phyloP scores from a whole-genome alignment of 2,797 vertebrate species.

The Scleropages formosus region DNA sequence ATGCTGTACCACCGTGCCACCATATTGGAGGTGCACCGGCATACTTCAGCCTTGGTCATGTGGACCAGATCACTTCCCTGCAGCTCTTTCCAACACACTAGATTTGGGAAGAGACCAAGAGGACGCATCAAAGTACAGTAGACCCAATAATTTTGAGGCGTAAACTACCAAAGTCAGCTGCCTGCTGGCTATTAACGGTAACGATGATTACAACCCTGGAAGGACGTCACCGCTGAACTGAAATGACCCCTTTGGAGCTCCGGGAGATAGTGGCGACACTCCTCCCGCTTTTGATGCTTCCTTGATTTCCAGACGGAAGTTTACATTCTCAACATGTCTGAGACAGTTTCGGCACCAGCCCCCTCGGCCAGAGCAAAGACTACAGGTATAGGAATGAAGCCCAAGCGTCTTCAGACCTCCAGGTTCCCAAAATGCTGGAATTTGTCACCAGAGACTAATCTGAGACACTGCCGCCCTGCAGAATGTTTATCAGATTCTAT shows the following conservation, averaged over 20 bases:
- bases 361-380: not conserved
- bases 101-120: slow-evolving; percentile 6
- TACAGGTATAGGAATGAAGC: not conserved
- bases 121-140: not conserved
- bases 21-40: no score
- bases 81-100: not conserved
- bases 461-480: no score
- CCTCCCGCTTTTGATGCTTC: not conserved
- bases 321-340: not conserved
- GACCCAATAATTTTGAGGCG: not conserved
- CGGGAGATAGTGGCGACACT: not conserved
- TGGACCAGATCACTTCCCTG: not conserved
- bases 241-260: not conserved
- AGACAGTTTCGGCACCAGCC: not conserved
- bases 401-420: not conserved
- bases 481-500: no score
- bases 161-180: not conserved
- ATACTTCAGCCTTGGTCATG: no score
- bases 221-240: not conserved
- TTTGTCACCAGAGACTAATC: not conserved
- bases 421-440: not conserved
- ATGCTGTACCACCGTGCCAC: no score
- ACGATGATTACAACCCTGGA: slow-evolving; percentile 7
- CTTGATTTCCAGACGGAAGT: not conserved
- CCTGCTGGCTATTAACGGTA: not conserved